These are phyloP conservation scores for Actinia equina DNA, from an alignment of 64 coral and sea anemone species.

Conservation along the genomic window DNA sequence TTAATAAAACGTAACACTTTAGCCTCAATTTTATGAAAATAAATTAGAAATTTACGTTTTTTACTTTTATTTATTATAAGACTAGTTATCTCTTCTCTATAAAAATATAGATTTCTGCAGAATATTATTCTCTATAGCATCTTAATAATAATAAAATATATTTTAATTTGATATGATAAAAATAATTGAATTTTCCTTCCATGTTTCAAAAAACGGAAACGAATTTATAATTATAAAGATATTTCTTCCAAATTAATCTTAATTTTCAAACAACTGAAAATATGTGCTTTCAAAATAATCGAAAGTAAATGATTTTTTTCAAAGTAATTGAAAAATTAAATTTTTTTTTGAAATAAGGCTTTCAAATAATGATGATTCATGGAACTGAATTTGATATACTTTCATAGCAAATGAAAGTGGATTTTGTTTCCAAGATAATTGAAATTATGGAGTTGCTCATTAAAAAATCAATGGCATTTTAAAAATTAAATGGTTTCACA, in stretches of 20 bases:
- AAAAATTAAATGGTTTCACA: background rate
- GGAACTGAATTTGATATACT: background rate
- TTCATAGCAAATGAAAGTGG: background rate
- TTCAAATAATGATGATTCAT: background rate
- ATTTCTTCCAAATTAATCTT: background rate
- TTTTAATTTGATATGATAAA: background rate
- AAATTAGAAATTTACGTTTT: background rate
- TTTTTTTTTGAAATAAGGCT: too few species aligned
- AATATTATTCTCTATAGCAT: background rate
- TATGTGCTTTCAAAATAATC: background rate
- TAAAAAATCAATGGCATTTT: background rate
- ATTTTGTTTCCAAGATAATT: background rate
- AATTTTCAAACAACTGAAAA: slow-evolving; percentile 2
- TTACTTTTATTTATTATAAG: background rate
- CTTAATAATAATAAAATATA: background rate
- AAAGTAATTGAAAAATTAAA: background rate
- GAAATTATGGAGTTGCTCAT: background rate
- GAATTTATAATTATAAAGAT: background rate
- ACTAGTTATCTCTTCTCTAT: slow-evolving; percentile 13
- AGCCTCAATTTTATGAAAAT: background rate
- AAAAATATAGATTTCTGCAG: background rate
- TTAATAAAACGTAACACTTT: background rate
- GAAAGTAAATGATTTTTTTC: background rate
- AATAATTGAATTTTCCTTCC: background rate
- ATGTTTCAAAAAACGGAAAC: background rate